Percentiles rank a stretch among this genome's conserved stretches.
Conservation (phyloP, 2,797 vertebrate species). For the Odontamblyopus lacepedii region DNA sequence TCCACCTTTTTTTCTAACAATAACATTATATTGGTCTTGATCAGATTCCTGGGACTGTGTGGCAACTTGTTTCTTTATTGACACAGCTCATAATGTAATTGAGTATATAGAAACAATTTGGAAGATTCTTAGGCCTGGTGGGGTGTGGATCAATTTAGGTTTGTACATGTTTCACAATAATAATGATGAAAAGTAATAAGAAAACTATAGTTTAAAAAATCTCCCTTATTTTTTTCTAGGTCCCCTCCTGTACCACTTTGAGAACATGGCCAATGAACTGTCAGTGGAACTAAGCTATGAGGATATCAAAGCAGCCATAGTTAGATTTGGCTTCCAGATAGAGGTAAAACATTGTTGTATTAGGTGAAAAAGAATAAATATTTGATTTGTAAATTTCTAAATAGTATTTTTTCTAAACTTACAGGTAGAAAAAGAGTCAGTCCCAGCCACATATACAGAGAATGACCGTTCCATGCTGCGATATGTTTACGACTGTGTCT, state of each 20-base stretch:
- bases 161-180: conserved; percentile 54
- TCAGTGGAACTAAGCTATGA: conserved; percentile 97
- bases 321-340: conserved; percentile 89
- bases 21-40: conserved; percentile 12
- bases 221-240: conserved; percentile 70
- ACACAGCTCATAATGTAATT: conserved; percentile 97
- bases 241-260: conserved; percentile 95
- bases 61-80: conserved; percentile 98
- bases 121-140: conserved; percentile 98
- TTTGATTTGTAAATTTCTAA: conserved; percentile 4
- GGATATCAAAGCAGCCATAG: conserved; percentile 89
- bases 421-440: conserved; percentile 90
- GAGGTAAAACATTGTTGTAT: conserved; percentile 81
- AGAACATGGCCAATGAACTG: conserved; percentile 97
- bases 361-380: background rate
- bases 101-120: conserved; percentile 98
- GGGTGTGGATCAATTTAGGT: conserved; percentile 99
- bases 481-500: conserved; percentile 96
- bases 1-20: background rate
- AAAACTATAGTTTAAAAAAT: background rate
- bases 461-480: conserved; percentile 96
- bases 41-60: conserved; percentile 95
- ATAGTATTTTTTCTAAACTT: conserved; percentile 36
- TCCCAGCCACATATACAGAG: conserved; percentile 96
- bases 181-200: background rate